These are phyloP conservation scores for Passer montanus DNA, from an alignment of 2,113 vertebrate species.

Conservation along the genomic window DNA sequence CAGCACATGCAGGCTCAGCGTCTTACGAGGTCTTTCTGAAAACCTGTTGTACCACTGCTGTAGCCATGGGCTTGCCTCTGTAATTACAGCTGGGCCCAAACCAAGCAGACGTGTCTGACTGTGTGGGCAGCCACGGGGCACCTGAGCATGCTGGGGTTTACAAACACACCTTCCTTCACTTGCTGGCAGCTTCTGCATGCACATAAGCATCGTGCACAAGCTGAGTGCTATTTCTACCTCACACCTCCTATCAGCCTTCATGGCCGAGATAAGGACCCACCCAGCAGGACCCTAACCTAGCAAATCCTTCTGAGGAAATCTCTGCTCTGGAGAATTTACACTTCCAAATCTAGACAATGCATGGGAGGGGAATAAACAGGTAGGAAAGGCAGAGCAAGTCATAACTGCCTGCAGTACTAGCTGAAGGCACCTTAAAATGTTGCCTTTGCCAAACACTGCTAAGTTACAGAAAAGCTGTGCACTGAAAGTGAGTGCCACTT, in stretches of 20 bases:
- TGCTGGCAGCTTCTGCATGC: not conserved
- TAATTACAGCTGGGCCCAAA: not conserved
- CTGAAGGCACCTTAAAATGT: not conserved
- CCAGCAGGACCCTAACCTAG: not conserved
- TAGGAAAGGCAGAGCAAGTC: not conserved
- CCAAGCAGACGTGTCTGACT: not conserved
- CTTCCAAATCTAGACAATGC: not conserved
- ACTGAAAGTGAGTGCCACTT: not conserved
- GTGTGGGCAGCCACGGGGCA: fast-evolving
- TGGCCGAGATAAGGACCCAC: not conserved
- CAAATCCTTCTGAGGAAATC: not conserved
- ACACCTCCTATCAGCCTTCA: not conserved
- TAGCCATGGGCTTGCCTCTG: not conserved
- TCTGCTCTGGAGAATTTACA: not conserved
- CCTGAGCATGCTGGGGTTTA: fast-evolving
- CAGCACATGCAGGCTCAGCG: too few relatives aligned
- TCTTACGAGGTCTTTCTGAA: fast-evolving
- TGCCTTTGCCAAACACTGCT: not conserved
- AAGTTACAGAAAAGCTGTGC: not conserved
- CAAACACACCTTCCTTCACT: not conserved
- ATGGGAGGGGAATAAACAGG: not conserved
- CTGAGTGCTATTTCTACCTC: not conserved
- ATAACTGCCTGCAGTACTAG: not conserved
- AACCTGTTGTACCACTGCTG: not conserved
- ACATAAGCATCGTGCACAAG: fast-evolving